Conservation (phyloP, 2,113 vertebrate genomes). For the Prinia subflava region DNA sequence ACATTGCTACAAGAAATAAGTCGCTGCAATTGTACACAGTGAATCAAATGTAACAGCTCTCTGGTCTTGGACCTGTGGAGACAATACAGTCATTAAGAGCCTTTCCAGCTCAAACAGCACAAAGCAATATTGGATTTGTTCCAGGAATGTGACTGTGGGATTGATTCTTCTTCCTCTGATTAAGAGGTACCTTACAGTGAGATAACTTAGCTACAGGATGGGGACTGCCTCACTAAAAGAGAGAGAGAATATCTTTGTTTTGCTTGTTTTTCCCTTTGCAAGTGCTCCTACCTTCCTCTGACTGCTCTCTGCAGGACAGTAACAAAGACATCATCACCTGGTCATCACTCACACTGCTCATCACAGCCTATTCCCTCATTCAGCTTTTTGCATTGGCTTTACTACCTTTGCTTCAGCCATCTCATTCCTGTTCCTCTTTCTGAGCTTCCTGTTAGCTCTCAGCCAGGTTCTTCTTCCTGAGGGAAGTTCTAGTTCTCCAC, state of each 20-base stretch:
- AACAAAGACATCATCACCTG: neutral
- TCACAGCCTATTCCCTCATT: neutral
- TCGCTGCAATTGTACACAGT: neutral
- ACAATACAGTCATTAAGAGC: neutral
- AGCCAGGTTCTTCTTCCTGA: neutral
- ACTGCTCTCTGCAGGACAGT: neutral
- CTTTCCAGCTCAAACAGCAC: neutral
- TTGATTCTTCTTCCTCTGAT: neutral
- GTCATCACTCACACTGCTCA: neutral
- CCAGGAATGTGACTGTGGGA: fast-evolving
- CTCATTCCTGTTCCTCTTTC: neutral
- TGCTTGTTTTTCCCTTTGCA: neutral
- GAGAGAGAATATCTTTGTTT: neutral
- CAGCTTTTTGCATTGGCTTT: neutral
- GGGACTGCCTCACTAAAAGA: neutral
- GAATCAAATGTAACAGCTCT: neutral
- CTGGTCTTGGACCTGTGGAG: neutral
- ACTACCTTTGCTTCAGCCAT: neutral
- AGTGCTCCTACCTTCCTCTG: neutral
- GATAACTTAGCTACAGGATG: neutral
- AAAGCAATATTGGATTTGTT: neutral
- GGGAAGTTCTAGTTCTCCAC: neutral
- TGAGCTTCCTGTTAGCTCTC: neutral
- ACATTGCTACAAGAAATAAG: neutral
- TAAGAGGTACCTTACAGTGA: neutral